Conservation (phyloP, 2,797 vertebrate species). For the Euphonia xanthogaster region DNA sequence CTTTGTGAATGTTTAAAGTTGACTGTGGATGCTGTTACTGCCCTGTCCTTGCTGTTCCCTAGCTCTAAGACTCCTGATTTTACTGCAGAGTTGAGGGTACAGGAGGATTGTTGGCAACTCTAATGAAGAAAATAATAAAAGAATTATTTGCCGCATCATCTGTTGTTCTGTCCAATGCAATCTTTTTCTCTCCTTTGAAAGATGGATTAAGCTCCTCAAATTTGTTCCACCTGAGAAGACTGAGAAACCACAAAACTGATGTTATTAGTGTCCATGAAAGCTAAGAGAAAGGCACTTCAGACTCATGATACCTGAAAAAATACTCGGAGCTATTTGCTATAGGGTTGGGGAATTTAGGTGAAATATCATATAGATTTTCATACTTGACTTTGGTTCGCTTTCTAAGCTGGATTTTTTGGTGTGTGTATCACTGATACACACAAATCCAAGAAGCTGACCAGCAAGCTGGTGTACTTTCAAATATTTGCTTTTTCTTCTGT, state of each 20-base stretch:
- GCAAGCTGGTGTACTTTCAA: not conserved
- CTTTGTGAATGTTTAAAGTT: not conserved
- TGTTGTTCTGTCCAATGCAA: not conserved
- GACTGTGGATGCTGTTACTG: not conserved
- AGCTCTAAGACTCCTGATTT: not conserved
- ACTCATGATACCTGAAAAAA: not conserved
- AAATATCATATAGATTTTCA: not conserved
- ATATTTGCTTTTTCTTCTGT: not conserved
- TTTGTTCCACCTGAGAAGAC: not conserved
- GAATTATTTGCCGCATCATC: not conserved
- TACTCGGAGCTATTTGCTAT: not conserved
- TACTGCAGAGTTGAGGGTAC: not conserved
- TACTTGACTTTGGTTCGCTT: not conserved
- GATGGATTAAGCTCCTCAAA: not conserved
- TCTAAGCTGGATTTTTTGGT: not conserved
- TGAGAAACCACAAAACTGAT: not conserved
- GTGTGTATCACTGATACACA: not conserved
- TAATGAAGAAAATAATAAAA: not conserved
- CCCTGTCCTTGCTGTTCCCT: not conserved
- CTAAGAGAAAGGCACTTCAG: not conserved
- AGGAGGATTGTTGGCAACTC: not conserved
- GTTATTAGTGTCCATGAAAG: not conserved
- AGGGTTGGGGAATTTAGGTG: not conserved
- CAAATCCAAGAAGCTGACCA: not conserved
- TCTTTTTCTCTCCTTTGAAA: not conserved